Conservation (phyloP, 2,113 vertebrate genomes). For the Acrocephalus kingi region DNA sequence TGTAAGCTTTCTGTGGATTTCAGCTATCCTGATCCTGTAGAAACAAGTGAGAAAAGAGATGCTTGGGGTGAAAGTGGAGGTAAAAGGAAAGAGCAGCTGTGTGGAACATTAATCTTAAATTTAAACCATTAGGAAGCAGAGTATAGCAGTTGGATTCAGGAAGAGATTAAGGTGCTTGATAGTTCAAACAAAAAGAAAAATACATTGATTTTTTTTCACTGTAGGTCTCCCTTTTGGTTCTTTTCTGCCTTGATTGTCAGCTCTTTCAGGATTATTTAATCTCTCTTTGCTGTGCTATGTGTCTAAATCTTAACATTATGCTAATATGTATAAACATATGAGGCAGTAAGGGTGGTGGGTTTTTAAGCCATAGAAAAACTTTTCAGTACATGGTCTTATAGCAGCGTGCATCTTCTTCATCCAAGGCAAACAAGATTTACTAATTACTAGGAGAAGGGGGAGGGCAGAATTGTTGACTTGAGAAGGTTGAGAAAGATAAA, state of each 20-base stretch:
- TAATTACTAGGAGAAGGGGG: background rate
- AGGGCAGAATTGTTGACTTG: background rate
- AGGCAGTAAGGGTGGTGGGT: background rate
- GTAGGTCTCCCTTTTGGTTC: background rate
- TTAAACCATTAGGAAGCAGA: background rate
- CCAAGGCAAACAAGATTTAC: background rate
- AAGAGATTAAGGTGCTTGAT: background rate
- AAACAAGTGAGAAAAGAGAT: background rate
- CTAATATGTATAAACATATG: background rate
- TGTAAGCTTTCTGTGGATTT: background rate
- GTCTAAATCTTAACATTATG: background rate
- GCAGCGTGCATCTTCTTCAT: background rate
- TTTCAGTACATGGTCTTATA: background rate
- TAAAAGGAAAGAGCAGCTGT: background rate
- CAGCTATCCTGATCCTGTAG: background rate
- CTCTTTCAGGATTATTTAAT: background rate
- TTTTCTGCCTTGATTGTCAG: background rate
- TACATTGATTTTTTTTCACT: fast-evolving
- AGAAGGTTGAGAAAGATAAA: background rate
- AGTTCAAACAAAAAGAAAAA: background rate
- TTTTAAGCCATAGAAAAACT: background rate
- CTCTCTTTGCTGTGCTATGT: background rate
- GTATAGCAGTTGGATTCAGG: background rate
- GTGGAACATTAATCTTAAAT: background rate
- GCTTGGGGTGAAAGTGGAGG: background rate